phyloP scores from a whole-genome alignment of 2,888 invertebrate species.

The Campoplex nolae region DNA sequence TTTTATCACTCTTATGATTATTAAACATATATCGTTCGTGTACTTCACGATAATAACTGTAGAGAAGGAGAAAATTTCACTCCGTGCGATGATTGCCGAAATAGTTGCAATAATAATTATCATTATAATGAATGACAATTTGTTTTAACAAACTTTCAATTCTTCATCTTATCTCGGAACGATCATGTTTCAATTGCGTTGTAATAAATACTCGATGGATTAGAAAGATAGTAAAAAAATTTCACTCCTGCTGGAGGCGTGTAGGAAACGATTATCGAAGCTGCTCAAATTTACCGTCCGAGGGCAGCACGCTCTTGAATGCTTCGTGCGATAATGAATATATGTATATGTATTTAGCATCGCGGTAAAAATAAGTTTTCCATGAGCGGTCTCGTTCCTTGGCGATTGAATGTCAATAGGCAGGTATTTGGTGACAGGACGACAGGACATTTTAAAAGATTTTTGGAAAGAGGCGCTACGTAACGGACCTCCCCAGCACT shows the following conservation, averaged over 20 bases:
- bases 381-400: no score
- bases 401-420: no score
- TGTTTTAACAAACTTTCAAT: not conserved
- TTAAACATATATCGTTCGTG: constrained; percentile 25
- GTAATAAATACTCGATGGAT: constrained; percentile 47
- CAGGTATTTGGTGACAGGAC: no score
- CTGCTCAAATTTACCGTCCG: constrained; percentile 73
- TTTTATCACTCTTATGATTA: constrained; percentile 56
- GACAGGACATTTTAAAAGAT: no score
- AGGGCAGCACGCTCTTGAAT: constrained; percentile 76
- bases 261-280: constrained; percentile 54
- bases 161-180: not conserved
- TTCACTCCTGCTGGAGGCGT: constrained; percentile 53
- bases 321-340: constrained; percentile 13
- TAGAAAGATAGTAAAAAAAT: constrained; percentile 17
- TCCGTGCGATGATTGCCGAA: not conserved
- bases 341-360: not conserved
- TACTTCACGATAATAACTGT: constrained; percentile 32
- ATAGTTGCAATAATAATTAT: constrained; percentile 1
- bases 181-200: no score
- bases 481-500: no score
- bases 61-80: not conserved
- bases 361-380: no score
- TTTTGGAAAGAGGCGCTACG: no score
- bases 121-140: not conserved